Conservation (phyloP, 2,888 invertebrate species). For the Lasioglossum lativentre region DNA sequence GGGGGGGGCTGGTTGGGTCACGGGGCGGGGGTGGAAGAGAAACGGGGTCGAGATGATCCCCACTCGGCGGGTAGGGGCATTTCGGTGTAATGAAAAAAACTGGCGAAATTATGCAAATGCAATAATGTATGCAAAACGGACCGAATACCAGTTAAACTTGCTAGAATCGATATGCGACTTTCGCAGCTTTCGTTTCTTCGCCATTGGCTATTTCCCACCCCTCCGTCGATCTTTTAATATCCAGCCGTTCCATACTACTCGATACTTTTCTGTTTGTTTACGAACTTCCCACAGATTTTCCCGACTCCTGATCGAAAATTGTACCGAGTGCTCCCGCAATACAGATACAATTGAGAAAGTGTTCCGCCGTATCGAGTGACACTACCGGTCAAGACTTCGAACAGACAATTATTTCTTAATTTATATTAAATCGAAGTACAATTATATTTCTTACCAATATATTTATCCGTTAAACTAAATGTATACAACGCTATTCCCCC, state of each 20-base stretch:
- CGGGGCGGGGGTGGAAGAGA: constrained; percentile 8
- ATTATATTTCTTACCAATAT: background rate
- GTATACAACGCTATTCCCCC: no score
- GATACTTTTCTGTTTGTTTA: background rate
- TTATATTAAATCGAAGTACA: background rate
- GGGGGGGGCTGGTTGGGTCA: background rate
- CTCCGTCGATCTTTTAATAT: constrained; percentile 20
- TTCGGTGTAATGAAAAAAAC: constrained; percentile 77
- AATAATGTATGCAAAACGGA: constrained; percentile 77
- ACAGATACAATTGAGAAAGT: background rate
- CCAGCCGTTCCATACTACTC: constrained; percentile 18
- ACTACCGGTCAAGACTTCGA: no score
- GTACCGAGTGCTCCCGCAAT: background rate
- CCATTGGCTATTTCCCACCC: constrained; percentile 35
- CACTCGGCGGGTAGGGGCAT: constrained; percentile 56
- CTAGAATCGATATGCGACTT: constrained; percentile 69
- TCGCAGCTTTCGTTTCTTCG: constrained; percentile 48
- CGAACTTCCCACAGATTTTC: background rate
- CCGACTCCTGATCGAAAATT: background rate
- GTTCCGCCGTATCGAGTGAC: background rate
- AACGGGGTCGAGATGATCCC: constrained; percentile 43
- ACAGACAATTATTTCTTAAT: background rate
- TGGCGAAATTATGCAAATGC: constrained; percentile 79
- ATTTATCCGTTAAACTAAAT: no score
- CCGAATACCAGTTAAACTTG: constrained; percentile 62